A percentile compares a stretch with the other conserved stretches of the same genome.
These are phyloP conservation scores for Lamprotornis superbus DNA, from an alignment of 2,113 vertebrate genomes.

Conservation along the genomic window DNA sequence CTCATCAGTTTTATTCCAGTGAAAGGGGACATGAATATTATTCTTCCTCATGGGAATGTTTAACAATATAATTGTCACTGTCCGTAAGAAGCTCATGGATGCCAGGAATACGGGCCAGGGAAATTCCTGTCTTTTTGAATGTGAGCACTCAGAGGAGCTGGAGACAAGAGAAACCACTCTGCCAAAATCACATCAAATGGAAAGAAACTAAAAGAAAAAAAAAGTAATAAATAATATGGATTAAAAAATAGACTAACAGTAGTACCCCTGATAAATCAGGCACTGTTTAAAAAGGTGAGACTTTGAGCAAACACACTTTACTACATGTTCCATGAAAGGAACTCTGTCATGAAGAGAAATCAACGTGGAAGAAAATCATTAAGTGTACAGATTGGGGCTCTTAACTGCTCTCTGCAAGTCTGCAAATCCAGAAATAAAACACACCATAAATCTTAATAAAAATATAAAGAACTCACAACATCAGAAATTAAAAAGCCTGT, in stretches of 20 bases:
- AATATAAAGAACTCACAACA: slow-evolving; percentile 25
- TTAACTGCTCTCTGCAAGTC: slow-evolving; percentile 18
- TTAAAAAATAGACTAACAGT: background rate
- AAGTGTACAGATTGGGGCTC: background rate
- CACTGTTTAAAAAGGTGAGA: background rate
- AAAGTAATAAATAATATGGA: background rate
- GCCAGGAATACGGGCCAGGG: slow-evolving; percentile 30
- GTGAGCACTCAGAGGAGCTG: background rate
- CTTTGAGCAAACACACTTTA: background rate
- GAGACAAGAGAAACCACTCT: background rate
- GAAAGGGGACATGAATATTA: background rate
- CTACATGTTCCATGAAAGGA: background rate
- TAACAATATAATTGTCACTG: slow-evolving; percentile 5
- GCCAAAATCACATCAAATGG: background rate
- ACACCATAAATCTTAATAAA: slow-evolving; percentile 35
- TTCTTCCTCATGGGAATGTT: slow-evolving; percentile 3
- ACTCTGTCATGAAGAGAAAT: background rate
- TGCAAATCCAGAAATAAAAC: slow-evolving; percentile 40
- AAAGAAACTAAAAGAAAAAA: background rate
- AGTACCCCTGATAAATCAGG: background rate
- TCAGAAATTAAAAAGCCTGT: background rate
- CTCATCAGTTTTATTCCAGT: background rate
- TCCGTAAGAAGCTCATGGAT: background rate
- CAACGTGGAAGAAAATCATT: slow-evolving; percentile 32
- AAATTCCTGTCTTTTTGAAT: background rate